These are phyloP conservation scores for Conops quadrifasciatus DNA, from an alignment of 2,888 invertebrate species.

Conservation along the genomic window DNA sequence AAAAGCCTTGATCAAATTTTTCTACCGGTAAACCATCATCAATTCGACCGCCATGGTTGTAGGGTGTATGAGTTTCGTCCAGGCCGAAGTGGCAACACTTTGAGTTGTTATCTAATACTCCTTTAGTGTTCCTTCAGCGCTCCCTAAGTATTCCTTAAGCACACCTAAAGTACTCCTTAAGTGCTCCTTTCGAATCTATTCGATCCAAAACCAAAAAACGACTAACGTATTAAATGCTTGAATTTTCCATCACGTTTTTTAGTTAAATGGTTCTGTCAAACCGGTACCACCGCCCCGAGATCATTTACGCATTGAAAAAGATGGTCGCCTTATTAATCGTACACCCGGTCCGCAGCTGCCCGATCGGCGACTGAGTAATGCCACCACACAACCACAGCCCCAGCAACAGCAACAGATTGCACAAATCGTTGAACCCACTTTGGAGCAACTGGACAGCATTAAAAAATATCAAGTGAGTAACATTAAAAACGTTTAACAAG, in stretches of 20 bases:
- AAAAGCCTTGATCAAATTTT: no score
- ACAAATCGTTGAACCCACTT: constrained; percentile 72
- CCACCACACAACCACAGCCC: constrained; percentile 50
- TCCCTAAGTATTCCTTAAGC: no score
- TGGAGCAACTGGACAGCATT: constrained; percentile 90
- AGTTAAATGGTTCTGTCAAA: constrained; percentile 64
- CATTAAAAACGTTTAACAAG: no score
- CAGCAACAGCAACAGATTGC: constrained; percentile 60
- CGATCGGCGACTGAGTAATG: constrained; percentile 68
- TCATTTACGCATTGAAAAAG: constrained; percentile 72
- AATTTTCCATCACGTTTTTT: neutral
- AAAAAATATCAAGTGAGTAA: constrained; percentile 86
- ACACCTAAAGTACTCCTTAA: no score
- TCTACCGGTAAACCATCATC: no score
- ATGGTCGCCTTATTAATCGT: constrained; percentile 71
- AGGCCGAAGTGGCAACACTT: no score
- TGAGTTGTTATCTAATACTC: no score
- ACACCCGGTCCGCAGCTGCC: constrained; percentile 69
- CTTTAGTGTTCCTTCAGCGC: no score
- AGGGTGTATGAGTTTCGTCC: no score
- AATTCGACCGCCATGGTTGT: no score
- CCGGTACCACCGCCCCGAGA: constrained; percentile 71
- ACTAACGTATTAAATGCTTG: no score
- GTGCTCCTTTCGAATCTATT: neutral
- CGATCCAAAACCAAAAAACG: neutral